Conservation (phyloP, 1,140 invertebrate species). For the Drosophila auraria region DNA sequence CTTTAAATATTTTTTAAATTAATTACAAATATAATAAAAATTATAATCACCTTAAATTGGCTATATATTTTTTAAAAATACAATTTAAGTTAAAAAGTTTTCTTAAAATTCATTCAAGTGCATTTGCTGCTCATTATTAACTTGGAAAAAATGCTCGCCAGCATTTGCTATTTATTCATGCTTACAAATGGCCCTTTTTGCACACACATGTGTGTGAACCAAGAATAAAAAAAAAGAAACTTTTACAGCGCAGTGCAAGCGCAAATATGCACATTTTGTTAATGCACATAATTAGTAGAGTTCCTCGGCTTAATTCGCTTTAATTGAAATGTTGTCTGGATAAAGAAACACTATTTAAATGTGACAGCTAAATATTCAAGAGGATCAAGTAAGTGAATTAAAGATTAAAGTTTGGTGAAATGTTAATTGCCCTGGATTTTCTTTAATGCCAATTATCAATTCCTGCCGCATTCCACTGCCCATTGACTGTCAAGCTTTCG, state of each 20-base stretch:
- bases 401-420: neutral
- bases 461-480: slow-evolving; percentile 9
- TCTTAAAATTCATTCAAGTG: neutral
- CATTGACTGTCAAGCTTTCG: slow-evolving; percentile 2
- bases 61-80: no score
- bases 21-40: no score
- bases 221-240: slow-evolving; percentile 21
- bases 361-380: neutral
- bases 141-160: neutral
- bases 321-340: slow-evolving; percentile 28
- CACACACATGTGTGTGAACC: slow-evolving; percentile 17
- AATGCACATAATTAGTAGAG: slow-evolving; percentile 56
- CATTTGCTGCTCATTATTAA: neutral
- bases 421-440: slow-evolving; percentile 23
- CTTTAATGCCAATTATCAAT: neutral
- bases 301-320: slow-evolving; percentile 36
- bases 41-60: no score
- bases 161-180: slow-evolving; percentile 45
- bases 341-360: slow-evolving; percentile 1
- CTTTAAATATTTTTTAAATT: neutral
- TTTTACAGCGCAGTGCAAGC: slow-evolving; percentile 3
- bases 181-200: slow-evolving; percentile 30
- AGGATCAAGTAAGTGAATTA: neutral
- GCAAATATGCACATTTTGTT: slow-evolving; percentile 44
- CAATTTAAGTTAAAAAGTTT: neutral